Conservation (phyloP, 2,113 vertebrate species). For the Cynoglossus semilaevis region DNA sequence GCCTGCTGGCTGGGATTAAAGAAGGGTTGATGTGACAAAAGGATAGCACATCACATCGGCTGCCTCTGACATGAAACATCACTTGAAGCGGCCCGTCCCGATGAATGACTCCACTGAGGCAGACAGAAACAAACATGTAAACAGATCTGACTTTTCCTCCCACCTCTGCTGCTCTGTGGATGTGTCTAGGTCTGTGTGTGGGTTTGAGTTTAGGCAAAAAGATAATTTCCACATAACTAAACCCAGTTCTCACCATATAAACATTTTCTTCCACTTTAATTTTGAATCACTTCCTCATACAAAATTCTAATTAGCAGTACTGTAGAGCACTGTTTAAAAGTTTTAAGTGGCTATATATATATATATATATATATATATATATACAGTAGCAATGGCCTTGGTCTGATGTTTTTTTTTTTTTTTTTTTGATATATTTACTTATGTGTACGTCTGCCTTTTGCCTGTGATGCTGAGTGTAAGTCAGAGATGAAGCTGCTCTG, state of each 20-base stretch:
- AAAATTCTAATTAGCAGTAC: too few relatives aligned
- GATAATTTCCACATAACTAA: conserved; percentile 1
- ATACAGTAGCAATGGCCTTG: too few relatives aligned
- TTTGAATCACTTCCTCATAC: too few relatives aligned
- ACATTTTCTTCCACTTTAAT: too few relatives aligned
- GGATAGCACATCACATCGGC: conserved; percentile 84
- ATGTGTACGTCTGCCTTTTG: conserved; percentile 5
- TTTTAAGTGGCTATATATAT: too few relatives aligned
- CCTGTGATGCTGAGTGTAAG: conserved; percentile 36
- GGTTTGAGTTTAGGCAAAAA: background rate
- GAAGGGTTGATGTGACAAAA: conserved; percentile 82
- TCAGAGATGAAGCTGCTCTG: conserved; percentile 16
- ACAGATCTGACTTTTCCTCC: conserved; percentile 71
- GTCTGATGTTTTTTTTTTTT: too few relatives aligned
- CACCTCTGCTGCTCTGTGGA: conserved; percentile 24
- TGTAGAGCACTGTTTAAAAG: too few relatives aligned
- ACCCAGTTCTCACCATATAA: background rate
- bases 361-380: too few relatives aligned
- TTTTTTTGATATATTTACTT: conserved; percentile 1
- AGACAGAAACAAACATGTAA: conserved; percentile 81
- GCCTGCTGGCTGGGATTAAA: conserved; percentile 90
- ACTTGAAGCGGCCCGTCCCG: conserved; percentile 81
- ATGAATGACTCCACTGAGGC: conserved; percentile 85
- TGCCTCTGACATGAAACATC: conserved; percentile 62
- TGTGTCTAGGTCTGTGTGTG: conserved; percentile 6